Evolutionary conservation across 2,888 invertebrate genomes (phyloP), one percentile per base, ranked within the genome.

Genomic region (Sphinx pinastri): DNA sequence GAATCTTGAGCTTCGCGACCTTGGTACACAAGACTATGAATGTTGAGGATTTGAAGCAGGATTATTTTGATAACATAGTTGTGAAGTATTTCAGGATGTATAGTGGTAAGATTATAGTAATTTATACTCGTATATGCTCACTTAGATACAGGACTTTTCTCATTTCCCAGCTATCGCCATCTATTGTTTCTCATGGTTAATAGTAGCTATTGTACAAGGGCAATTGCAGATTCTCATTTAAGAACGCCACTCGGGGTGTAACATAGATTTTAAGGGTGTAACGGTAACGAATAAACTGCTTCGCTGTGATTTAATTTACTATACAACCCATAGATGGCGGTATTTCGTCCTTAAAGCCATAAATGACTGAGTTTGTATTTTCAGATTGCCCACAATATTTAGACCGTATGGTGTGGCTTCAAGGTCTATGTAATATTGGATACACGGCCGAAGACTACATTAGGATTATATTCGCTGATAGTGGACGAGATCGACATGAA

Each of bases 21-120:
- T 84, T 97, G 47, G 94, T 96, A 0, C 95, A 95, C 69, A 96
- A 96, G 79, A 95, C 96, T 0, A 94, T 95, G 81, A 96, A 95
- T 73, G 94, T 77, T 0, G 72, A 91, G 74, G 74, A 91, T 86
- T 83, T 96, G 88, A 86, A 95, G 88, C 77, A 94, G 68, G 96
- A 96, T 76, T 95, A 95, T 71, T 95, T 96, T 69, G 97, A 97
- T 73, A 95, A 95, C 77, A 96, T 96, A 70, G 96, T 96, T 0
- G 96, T 96, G 70, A 95, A 96, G 71, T 97, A 96, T 81, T 95
- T 97, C 71, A 95, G 96, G 81, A 95, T 96, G 86, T 96, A 96
- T 74, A 95, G 96, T 77, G 96, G 97, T 96, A n/a, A 83, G 89
- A 83, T 0, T 57, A 13, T 57, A 6, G 8, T 70, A 2, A 25